Percentiles rank a stretch among this genome's conserved stretches.
phyloP scores from a whole-genome alignment of 2,113 vertebrate species.

The Atrichornis clamosus region DNA sequence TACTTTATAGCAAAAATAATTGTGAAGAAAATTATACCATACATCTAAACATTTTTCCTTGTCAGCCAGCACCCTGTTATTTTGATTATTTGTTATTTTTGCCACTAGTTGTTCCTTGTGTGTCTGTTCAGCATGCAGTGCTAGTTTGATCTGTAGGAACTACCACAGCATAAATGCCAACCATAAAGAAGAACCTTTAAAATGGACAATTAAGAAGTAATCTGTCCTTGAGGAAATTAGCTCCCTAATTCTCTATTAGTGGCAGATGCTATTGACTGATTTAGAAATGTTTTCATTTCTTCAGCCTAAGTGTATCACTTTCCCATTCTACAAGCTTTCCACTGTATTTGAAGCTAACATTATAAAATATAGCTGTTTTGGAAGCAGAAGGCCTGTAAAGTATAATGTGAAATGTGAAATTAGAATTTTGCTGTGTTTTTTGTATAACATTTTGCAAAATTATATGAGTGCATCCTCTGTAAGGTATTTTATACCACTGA shows the following conservation, averaged over 20 bases:
- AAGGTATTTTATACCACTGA: not conserved
- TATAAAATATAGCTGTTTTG: not conserved
- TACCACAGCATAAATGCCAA: not conserved
- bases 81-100: constrained; percentile 9
- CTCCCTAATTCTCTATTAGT: constrained; percentile 8
- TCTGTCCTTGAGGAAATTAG: constrained; percentile 46
- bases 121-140: not conserved
- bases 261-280: constrained; percentile 21
- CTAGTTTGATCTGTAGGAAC: not conserved
- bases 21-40: not conserved
- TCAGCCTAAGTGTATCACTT: not conserved
- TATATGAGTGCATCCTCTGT: not conserved
- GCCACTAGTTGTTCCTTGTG: not conserved
- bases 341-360: not conserved
- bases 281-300: constrained; percentile 6
- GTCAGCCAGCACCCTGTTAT: not conserved
- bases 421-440: not conserved
- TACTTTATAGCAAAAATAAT: constrained; percentile 9
- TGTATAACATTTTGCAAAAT: not conserved
- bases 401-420: not conserved
- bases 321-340: not conserved
- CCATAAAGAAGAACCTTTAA: constrained; percentile 25
- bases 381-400: not conserved
- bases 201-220: constrained; percentile 39
- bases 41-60: not conserved